Evolutionary conservation across 2,797 vertebrate species (phyloP).

Genomic region (Podargus strigoides): DNA sequence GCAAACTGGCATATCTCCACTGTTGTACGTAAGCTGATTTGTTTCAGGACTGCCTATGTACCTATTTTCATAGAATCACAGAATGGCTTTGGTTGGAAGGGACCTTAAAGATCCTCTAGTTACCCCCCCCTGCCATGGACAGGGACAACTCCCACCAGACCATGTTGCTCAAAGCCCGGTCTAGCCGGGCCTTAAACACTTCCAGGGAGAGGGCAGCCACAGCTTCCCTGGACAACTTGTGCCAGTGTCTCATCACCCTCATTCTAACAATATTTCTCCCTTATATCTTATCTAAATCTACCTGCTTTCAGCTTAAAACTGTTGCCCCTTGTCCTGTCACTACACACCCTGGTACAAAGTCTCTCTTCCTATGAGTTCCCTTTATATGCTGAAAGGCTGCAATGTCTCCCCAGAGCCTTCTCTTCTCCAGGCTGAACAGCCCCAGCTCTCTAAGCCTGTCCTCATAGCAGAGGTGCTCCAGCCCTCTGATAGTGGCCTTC

Average conservation of each 20-base stretch:
- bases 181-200: not conserved
- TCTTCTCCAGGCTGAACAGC: not conserved
- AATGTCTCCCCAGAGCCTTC: not conserved
- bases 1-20: not conserved
- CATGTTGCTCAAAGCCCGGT: not conserved
- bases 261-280: not conserved
- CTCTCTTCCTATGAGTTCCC: no score
- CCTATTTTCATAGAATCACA: not conserved
- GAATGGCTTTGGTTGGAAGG: not conserved
- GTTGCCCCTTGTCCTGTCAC: not conserved
- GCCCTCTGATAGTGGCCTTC: fast-evolving
- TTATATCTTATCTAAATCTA: not conserved
- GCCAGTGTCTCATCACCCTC: not conserved
- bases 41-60: not conserved
- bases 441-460: not conserved
- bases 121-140: not conserved
- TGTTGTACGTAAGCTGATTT: not conserved
- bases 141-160: not conserved
- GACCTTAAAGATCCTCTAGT: not conserved
- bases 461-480: not conserved
- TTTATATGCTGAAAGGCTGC: not conserved
- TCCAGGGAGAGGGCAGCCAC: not conserved
- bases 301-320: not conserved
- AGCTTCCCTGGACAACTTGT: not conserved
- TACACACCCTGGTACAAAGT: not conserved